Percentiles rank a stretch among this genome's conserved stretches.
phyloP scores from a whole-genome alignment of 2,797 vertebrate species.

The Enteromius paludinosus region DNA sequence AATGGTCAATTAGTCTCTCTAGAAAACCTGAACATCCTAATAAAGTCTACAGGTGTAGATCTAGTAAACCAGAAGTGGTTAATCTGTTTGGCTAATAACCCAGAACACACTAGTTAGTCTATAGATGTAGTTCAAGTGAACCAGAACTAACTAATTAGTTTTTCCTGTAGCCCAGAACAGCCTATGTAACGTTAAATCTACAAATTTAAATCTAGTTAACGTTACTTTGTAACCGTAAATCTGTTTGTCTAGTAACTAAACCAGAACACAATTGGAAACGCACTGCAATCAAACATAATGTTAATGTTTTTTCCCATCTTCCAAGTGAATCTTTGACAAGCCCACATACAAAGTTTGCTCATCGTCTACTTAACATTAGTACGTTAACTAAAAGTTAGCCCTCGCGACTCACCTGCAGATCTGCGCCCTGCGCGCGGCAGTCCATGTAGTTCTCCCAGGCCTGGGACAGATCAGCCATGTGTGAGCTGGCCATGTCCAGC shows the following conservation, averaged over 20 bases:
- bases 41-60: background rate
- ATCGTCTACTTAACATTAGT: background rate
- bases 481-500: constrained; percentile 66
- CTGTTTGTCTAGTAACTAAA: background rate
- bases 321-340: background rate
- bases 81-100: background rate
- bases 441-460: constrained; percentile 85
- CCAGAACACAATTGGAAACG: background rate
- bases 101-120: background rate
- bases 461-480: constrained; percentile 73
- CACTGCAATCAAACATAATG: background rate
- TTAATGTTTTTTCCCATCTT: background rate
- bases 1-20: background rate
- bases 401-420: constrained; percentile 74
- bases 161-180: background rate
- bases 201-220: background rate
- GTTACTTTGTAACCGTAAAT: background rate
- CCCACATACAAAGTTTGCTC: background rate
- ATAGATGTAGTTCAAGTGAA: background rate
- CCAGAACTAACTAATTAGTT: background rate
- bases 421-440: constrained; percentile 79
- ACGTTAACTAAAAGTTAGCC: no score
- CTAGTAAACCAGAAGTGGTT: background rate
- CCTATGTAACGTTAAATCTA: background rate
- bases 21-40: background rate